phyloP scores from a whole-genome alignment of 2,888 invertebrate genomes.

The Lucinisca nassula region DNA sequence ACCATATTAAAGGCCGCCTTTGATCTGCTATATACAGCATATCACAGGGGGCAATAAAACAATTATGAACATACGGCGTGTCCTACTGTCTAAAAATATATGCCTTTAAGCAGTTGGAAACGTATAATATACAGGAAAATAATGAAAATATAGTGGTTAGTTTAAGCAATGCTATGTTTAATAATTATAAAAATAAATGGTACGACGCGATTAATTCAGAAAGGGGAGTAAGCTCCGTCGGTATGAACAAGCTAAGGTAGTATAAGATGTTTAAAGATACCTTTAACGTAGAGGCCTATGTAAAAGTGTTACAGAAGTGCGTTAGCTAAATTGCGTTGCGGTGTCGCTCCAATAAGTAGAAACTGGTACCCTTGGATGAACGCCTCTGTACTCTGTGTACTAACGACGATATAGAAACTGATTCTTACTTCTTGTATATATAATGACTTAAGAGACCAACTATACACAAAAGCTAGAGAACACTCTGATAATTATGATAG shows the following conservation, averaged over 20 bases:
- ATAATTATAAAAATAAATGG: constrained; percentile 9
- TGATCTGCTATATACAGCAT: no score
- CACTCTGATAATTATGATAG: background rate
- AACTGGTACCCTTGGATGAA: constrained; percentile 16
- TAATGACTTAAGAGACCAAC: background rate
- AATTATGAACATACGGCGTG: no score
- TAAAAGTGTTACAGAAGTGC: constrained; percentile 30
- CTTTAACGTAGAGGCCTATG: constrained; percentile 1
- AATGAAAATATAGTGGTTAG: background rate
- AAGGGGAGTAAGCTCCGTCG: background rate
- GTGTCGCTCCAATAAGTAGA: constrained; percentile 28
- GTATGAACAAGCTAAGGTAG: constrained; percentile 23
- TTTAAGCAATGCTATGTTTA: constrained; percentile 5
- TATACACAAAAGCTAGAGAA: constrained; percentile 16
- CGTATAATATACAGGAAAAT: background rate
- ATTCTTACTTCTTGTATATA: constrained; percentile 18
- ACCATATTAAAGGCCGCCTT: no score
- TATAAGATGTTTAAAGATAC: constrained; percentile 12
- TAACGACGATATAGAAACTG: constrained; percentile 8
- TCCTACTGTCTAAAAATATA: no score
- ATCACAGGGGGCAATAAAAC: no score
- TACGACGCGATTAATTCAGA: background rate
- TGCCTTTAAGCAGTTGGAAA: constrained; percentile 1
- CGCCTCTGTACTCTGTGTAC: constrained; percentile 22
- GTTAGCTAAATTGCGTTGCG: constrained; percentile 18